Percentiles rank a stretch among this genome's conserved stretches.
These are phyloP conservation scores for Ceratina japonica DNA, from an alignment of 1,140 invertebrate species.

Conservation along the genomic window DNA sequence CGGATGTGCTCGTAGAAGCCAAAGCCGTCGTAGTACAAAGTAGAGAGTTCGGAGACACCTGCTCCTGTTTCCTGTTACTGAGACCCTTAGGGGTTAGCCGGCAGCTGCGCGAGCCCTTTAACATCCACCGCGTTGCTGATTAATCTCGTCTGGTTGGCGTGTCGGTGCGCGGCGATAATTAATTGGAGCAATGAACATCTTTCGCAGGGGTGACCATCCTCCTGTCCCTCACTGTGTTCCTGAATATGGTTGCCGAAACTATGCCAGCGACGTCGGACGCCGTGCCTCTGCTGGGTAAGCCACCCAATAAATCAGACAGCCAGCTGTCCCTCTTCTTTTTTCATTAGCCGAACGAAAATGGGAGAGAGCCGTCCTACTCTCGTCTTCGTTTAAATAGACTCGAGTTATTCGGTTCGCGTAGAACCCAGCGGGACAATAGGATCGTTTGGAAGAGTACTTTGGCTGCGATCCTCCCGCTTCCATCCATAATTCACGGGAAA, in stretches of 20 bases:
- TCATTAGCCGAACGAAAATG: not conserved
- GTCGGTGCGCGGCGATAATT: conserved; percentile 42
- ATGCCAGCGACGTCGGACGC: conserved; percentile 92
- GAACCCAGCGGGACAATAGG: not conserved
- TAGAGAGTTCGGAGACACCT: conserved; percentile 4
- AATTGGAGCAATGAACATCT: conserved; percentile 48
- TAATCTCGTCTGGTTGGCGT: conserved; percentile 21
- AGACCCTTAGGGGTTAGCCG: not conserved
- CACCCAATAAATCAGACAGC: not conserved
- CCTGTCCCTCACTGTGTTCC: conserved; percentile 93
- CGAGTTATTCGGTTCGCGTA: no score
- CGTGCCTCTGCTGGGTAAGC: conserved; percentile 90
- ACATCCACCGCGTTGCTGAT: conserved; percentile 9
- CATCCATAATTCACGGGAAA: conserved; percentile 20
- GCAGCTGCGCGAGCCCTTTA: not conserved
- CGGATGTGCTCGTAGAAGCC: no score
- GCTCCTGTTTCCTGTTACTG: no score
- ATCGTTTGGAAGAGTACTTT: not conserved
- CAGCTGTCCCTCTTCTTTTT: not conserved
- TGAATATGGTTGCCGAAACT: conserved; percentile 90
- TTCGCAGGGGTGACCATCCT: conserved; percentile 91
- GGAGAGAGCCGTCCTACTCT: no score
- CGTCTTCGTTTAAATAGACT: not conserved
- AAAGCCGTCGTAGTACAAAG: no score
- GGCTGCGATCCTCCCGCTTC: conserved; percentile 2